Evolutionary conservation across 2,797 vertebrate genomes (phyloP).

Genomic region (Acestrorhynchus altus): DNA sequence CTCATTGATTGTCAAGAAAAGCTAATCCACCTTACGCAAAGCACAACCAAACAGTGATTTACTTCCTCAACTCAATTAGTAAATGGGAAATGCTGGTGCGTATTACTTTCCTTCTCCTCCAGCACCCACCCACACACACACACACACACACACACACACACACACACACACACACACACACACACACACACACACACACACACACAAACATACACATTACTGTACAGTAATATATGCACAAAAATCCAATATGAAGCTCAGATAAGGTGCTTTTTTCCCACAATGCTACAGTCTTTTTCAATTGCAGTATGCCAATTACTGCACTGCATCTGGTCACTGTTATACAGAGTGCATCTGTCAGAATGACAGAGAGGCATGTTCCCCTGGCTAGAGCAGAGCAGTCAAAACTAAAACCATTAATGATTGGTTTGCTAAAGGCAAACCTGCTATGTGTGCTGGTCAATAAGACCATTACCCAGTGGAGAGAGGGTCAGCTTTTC

Average conservation of each 20-base stretch:
- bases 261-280: not conserved
- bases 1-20: constrained; percentile 73
- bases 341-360: not conserved
- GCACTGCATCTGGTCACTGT: not conserved
- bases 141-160: not conserved
- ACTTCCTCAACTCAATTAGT: constrained; percentile 79
- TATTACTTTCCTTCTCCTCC: constrained; percentile 33
- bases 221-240: not conserved
- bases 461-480: constrained; percentile 42
- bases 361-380: not conserved
- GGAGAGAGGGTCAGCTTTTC: constrained; percentile 29
- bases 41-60: constrained; percentile 72
- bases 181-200: not conserved
- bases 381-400: constrained; percentile 30
- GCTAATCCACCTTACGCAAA: constrained; percentile 64
- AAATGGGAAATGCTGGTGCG: constrained; percentile 70
- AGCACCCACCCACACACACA: not conserved
- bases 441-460: constrained; percentile 25
- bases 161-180: too few relatives aligned
- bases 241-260: not conserved
- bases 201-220: not conserved
- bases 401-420: constrained; percentile 71
- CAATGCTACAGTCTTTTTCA: not conserved
- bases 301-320: not conserved
- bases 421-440: constrained; percentile 59